phyloP scores from a whole-genome alignment of 1,140 invertebrate species.

The Ceratina calcarata region DNA sequence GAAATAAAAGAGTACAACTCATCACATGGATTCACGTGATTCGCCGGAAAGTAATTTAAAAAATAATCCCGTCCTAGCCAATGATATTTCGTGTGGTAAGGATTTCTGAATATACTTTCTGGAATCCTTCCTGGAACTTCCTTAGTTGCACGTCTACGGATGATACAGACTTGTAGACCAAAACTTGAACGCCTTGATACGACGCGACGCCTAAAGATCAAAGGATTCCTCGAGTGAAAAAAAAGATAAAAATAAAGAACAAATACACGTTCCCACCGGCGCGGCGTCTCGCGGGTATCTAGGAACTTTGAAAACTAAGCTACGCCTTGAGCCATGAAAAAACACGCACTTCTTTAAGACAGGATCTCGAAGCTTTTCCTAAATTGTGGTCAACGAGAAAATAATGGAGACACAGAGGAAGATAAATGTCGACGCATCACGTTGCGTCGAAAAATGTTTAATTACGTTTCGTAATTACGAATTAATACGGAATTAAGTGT shows the following conservation, averaged over 20 bases:
- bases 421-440: background rate
- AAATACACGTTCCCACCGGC: background rate
- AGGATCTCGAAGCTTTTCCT: background rate
- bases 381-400: background rate
- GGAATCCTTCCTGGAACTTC: conserved; percentile 36
- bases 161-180: background rate
- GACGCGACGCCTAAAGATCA: conserved; percentile 37
- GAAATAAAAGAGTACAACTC: background rate
- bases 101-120: conserved; percentile 24
- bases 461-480: background rate
- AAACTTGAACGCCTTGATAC: background rate
- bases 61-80: conserved; percentile 10
- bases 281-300: background rate
- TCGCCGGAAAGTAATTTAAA: conserved; percentile 15
- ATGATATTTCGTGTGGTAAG: background rate
- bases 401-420: background rate
- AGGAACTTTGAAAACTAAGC: conserved; percentile 30
- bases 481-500: too few species aligned
- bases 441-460: background rate
- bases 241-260: background rate
- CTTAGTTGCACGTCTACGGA: conserved; percentile 10
- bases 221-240: conserved; percentile 1
- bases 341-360: background rate
- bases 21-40: background rate
- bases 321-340: background rate